Base-by-base conservation (phyloP, 2,888 invertebrate genomes). In the Heliconius cydno region DNA sequence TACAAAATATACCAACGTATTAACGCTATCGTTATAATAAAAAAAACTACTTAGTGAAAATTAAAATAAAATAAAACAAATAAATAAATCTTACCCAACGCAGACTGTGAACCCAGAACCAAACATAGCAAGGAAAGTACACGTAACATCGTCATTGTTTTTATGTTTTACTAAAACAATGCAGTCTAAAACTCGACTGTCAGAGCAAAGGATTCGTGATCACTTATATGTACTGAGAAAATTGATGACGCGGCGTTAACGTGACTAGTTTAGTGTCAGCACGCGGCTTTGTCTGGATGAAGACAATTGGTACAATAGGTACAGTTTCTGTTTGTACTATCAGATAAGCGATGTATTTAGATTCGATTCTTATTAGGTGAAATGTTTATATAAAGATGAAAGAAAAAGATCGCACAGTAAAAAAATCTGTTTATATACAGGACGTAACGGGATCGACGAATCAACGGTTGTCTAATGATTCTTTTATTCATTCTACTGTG, bases 181-280 rank as follows among this genome's bases (percentile, higher is more conserved):
- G 66, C 63, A 28, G n/a, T 22, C 46, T 38, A 30, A 46, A 3
- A 41, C 41, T 13, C 65, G 63, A 75, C 65, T 65, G 75, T 46
- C 41, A 30, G 66, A 19, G 38, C 65, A 28, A 25, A 65, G 65
- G 41, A 41, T 66, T 65, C 22, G 41, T 41, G 3, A 28, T 41
- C 66, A 75, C 30, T 75, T 75, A 75, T 75, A 75, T 75, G 41
- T 75, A 22, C 75, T 30, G 22, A 65, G 46, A 28, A 75, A 65
- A 25, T 28, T 28, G 22, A 65, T 13, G 75, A 65, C 75, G 75
- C 46, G 28, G 25, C 10, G 22, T 75, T 19, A 30, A 4, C 12
- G 19, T 28, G 12, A 6, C 30, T 65, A 10, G n/a, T 38, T n/a
- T 60, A n/a, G n/a, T 28, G 2, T 28, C 0, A 73, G 57, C 73